Percentiles rank a stretch among this genome's conserved stretches.
Evolutionary conservation across 2,888 invertebrate species (phyloP).

Genomic region (Philereme vetulata): DNA sequence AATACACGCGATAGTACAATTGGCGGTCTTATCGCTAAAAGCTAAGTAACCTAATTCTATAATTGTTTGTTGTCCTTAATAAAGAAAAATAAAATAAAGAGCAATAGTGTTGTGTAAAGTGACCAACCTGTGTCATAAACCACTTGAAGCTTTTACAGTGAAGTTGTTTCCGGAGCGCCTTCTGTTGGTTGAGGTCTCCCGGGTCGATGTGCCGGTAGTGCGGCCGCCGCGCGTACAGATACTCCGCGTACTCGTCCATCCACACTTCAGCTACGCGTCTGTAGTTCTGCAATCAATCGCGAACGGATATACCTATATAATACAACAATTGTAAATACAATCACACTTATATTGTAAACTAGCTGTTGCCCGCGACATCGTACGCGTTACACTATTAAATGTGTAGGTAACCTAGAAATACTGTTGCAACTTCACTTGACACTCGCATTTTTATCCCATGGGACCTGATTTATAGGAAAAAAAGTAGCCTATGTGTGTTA

Average conservation of each 20-base stretch:
- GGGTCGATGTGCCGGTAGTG: conserved; percentile 89
- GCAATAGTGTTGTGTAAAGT: not conserved
- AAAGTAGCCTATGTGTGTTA: no score
- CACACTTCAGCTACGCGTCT: conserved; percentile 97
- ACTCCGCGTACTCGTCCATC: conserved; percentile 98
- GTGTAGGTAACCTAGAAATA: no score
- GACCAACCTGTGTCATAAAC: conserved; percentile 91
- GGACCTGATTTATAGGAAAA: no score
- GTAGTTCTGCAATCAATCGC: conserved; percentile 88
- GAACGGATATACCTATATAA: not conserved
- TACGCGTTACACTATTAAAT: no score
- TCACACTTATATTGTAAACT: no score
- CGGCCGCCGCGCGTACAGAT: conserved; percentile 91
- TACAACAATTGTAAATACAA: not conserved
- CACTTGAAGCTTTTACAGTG: conserved; percentile 96
- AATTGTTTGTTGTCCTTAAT: no score
- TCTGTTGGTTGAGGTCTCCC: conserved; percentile 92
- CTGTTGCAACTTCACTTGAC: no score
- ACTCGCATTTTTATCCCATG: no score
- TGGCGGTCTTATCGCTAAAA: no score
- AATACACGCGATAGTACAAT: not conserved
- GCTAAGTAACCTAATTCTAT: no score
- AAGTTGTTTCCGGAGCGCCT: conserved; percentile 88
- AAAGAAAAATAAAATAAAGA: no score
- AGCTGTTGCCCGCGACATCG: no score